Base-by-base conservation (phyloP, 2,113 vertebrate species). In the Nestor notabilis region DNA sequence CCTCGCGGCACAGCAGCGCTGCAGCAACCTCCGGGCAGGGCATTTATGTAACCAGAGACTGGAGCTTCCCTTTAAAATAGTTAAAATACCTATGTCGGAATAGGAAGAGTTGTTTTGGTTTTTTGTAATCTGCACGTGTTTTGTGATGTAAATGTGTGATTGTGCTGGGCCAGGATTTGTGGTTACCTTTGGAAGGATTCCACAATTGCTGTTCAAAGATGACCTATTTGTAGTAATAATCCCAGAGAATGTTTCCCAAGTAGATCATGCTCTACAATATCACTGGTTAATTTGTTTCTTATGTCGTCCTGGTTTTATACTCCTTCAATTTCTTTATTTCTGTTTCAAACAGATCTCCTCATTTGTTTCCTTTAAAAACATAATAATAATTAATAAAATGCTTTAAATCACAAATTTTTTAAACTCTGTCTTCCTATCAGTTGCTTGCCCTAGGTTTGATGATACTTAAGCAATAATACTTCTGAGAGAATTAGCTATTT, bases 211-310 rank as follows among this genome's bases (percentile, higher is more conserved):
- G 64, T 16, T 66, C 84, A 11, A 19, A 86, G 85, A 5, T 95
- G 93, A 95, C 83, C 92, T 87, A 39, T 89, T 96, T 97, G 95
- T 93, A 44, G 76, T 27, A 28, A 60, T 70, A 69, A 83, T 85
- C 74, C 77, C 75, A 11, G 50, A 37, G 69, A 11, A 69, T 49
- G 60, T 69, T 87, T 87, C 7, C 3, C 56, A 77, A 7, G 29
- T 5, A 11, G 46, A 47, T 92, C 33, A 3, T 24, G 8, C 39
- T 86, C 74, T 80, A 71, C 89, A 41, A 0, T 78, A 81, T 81
- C 80, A 41, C 72, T 44, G 7, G 52, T 80, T 41, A 10, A 4
- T 87, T 91, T 76, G 21, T 88, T 61, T 49, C 79, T 71, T 14
- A 0, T 78, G 72, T 61, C 43, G 8, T 84, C 61, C 81, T 94